Base-by-base conservation (phyloP, 1,140 invertebrate genomes). In the Homarus americanus region DNA sequence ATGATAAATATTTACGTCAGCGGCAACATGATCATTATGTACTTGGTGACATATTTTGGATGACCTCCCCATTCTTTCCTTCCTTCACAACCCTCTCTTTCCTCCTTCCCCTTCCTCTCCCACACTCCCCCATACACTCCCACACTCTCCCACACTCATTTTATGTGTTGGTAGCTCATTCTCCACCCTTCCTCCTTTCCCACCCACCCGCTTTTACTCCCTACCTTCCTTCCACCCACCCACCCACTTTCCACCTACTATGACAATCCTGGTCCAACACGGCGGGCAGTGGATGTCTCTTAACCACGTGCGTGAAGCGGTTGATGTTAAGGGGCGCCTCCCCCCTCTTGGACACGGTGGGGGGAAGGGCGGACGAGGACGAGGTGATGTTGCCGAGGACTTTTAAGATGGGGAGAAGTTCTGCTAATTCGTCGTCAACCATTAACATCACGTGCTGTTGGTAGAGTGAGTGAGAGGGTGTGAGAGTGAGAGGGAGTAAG, bases 401-500 rank as follows among this genome's bases (percentile, higher is more conserved):
- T 17, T 82, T 2, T 1, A 28, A 20, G 7, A 38, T 49, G 28
- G 79, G 79, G 1, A 82, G 20, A 5, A 84, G 34, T 20, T 87
- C 85, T 10, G 75, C 53, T 34, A 87, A 5, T 32, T 76, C 72
- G 4, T 66, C 58, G 0, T 44, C 38, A 17, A 63, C 63, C 85
- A 87, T 87, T 3, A 87, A 75, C 24, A 87, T n/a, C 44, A 87
- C 85, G 2, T 53, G 44, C 85, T 87, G 85, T 53, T n/a, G 85
- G 1, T 7, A n/a, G 20, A 40, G 28, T 2, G 58, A 72, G 49
- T 24, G 82, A 72, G 63, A 69, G 58, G 32, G 66, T 73, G 66
- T 32, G 69, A 2, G 41, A 28, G 20, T 28, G 78, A 28, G 24
- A 28, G 78, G 17, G 2, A 2, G 2, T 49, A 12, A 53, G 78